Conservation (phyloP, 92 coral and sea anemone species). For the Actinernus sp. region DNA sequence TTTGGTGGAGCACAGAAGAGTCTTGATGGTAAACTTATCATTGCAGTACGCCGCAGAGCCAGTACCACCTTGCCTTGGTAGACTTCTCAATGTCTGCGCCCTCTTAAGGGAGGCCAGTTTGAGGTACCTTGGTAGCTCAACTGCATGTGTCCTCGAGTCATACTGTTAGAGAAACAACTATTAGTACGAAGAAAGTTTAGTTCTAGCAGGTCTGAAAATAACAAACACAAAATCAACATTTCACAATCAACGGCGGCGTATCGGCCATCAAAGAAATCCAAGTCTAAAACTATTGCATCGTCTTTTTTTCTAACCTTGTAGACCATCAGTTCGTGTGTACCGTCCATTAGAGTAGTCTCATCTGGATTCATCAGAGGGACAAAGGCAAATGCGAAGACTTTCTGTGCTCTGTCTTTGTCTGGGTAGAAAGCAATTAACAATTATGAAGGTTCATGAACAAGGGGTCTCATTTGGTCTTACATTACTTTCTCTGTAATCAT, state of each 20-base stretch:
- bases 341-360: constrained; percentile 95
- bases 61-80: constrained; percentile 18
- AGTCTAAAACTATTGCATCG: no score
- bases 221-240: no score
- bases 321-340: constrained; percentile 85
- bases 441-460: no score
- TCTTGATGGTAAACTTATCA: constrained; percentile 79
- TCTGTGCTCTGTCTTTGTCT: constrained; percentile 93
- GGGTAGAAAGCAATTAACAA: background rate
- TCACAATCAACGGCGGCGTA: no score
- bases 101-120: constrained; percentile 75
- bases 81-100: constrained; percentile 56
- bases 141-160: constrained; percentile 67
- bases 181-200: no score
- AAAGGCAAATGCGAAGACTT: constrained; percentile 88
- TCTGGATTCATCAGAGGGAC: constrained; percentile 91
- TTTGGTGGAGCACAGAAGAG: constrained; percentile 94
- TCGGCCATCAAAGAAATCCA: no score
- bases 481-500: no score
- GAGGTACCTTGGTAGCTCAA: constrained; percentile 73
- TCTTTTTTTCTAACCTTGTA: constrained; percentile 91
- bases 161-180: constrained; percentile 52
- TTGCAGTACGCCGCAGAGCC: constrained; percentile 14
- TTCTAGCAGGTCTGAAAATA: no score
- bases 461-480: no score